These are phyloP conservation scores for Drosophila simulans DNA, from an alignment of 1,140 invertebrate genomes.

Conservation along the genomic window DNA sequence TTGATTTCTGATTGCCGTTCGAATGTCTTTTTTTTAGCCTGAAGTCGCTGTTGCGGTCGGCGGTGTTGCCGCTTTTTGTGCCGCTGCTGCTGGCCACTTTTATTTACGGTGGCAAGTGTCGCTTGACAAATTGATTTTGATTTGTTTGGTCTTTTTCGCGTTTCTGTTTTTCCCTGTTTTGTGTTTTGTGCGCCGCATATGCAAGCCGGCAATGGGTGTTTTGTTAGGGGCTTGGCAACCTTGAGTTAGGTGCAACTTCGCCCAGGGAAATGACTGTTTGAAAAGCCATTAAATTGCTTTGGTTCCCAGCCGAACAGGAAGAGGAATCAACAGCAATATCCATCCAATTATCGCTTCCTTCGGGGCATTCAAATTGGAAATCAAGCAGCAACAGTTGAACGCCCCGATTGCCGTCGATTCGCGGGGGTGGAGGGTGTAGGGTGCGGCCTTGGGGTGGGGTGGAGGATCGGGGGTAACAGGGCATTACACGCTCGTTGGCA, in stretches of 20 bases:
- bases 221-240: conserved; percentile 22
- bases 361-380: conserved; percentile 67
- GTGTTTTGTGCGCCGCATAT: conserved; percentile 2
- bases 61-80: conserved; percentile 43
- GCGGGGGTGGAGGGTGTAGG: conserved; percentile 33
- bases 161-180: conserved; percentile 20
- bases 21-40: conserved; percentile 52
- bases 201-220: conserved; percentile 21
- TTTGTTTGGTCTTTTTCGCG: conserved; percentile 55
- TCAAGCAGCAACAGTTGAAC: conserved; percentile 57
- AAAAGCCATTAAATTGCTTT: conserved; percentile 35
- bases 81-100: conserved; percentile 53
- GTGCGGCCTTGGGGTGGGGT: not conserved
- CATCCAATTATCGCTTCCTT: conserved; percentile 58
- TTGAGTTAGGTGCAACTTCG: conserved; percentile 22
- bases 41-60: conserved; percentile 26
- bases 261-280: conserved; percentile 25
- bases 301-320: conserved; percentile 39
- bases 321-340: conserved; percentile 29
- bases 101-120: conserved; percentile 78
- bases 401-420: conserved; percentile 14
- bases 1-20: conserved; percentile 82
- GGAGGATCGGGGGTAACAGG: conserved; percentile 14
- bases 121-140: conserved; percentile 80
- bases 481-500: conserved; percentile 78